Evolutionary conservation across 2,113 vertebrate genomes (phyloP).

Genomic region (Patagioenas fasciata): DNA sequence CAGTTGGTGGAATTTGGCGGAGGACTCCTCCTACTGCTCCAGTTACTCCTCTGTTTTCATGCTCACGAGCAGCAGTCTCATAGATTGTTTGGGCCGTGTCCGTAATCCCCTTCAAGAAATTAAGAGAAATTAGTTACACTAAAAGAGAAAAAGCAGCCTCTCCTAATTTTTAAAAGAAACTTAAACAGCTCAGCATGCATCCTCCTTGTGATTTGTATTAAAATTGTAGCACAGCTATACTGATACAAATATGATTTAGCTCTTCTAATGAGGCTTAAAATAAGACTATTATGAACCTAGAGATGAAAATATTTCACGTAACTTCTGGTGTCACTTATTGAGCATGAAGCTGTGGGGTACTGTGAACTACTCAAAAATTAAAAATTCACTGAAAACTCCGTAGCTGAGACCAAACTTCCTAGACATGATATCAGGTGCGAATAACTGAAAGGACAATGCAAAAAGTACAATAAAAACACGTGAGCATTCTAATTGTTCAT

Average conservation of each 20-base stretch:
- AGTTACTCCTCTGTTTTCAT: conserved; percentile 94
- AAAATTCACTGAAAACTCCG: neutral
- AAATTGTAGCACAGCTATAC: neutral
- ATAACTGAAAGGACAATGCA: neutral
- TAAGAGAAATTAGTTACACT: neutral
- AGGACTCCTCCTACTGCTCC: conserved; percentile 96
- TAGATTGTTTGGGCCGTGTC: conserved; percentile 97
- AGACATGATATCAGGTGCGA: neutral
- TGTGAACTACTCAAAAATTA: neutral
- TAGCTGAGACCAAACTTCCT: neutral
- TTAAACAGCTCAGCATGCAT: neutral
- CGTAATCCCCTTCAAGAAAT: conserved; percentile 84
- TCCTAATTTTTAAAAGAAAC: neutral
- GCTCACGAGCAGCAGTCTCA: conserved; percentile 93
- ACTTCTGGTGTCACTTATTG: neutral
- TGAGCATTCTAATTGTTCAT: neutral
- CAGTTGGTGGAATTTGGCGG: conserved; percentile 92
- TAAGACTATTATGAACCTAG: neutral
- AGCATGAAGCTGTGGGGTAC: neutral
- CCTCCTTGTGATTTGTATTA: neutral
- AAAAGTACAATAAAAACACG: neutral
- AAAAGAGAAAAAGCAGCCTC: neutral
- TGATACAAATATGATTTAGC: neutral
- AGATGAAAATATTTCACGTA: neutral
- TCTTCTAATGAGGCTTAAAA: neutral